Evolutionary conservation across 23 tunicate species (phyloP), one percentile per base, ranked within the genome.

Genomic region (Halocynthia aurantium): DNA sequence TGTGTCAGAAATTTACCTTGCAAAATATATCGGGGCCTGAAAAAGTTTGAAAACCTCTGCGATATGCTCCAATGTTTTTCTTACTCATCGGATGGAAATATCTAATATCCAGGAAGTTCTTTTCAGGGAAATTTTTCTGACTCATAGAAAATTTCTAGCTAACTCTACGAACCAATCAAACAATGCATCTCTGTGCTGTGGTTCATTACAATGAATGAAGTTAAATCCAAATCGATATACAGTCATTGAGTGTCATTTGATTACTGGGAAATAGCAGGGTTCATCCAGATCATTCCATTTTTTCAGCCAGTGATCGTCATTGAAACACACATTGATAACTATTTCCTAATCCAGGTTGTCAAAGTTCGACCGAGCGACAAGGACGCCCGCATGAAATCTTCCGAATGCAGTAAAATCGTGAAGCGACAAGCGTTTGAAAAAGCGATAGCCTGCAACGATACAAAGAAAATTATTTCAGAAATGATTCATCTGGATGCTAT

Each of bases 401-500:
- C 87, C n/a, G 99, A 88, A 50, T 94, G 99, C 75, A 84, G 91
- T 66, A 94, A 94, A 80, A 94, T 94, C 40, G 95, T 94, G 50
- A 94, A 94, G 83, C 87, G 93, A 77, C 93, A 84, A 82, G 95
- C 95, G 53, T 94, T 94, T 54, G 99, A 94, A 71, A 88, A 78
- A 76, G 99, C 99, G 44, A 94, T 94, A 68, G 91, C 99, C 0
- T 88, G 87, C 57, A 81, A 88, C 57, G 95, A 94, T 52, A 63
- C 71, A n/a, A 83, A 80, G 62, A 91, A 85, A 77, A 86, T 72
- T 67, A 79, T 86, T 31, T 82, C 98, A 21, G 98, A 92, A 73
- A 77, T 84, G 8, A 55, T 92, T 17, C 90, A 86, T 75, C 76
- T 92, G 11, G 98, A 92, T 0, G 58, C 90, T 2, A 92, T 92